Evolutionary conservation across 2,888 invertebrate genomes (phyloP), one percentile per base, ranked within the genome.

Genomic region (Trissolcus japonicus): DNA sequence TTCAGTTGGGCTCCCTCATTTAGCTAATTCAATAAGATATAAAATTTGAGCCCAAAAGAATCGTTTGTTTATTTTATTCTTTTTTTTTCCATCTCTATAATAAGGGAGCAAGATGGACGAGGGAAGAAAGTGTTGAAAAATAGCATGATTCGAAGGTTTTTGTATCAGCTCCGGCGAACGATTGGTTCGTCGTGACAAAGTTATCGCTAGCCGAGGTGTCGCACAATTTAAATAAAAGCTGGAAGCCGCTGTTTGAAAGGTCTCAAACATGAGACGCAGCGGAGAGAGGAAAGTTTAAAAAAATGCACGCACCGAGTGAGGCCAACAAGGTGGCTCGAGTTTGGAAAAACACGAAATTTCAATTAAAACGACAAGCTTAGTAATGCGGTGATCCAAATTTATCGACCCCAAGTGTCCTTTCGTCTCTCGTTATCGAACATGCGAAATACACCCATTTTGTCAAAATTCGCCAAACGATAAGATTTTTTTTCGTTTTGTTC

Each of bases 281-380:
- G 46, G 65, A 51, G 65, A 61, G 76, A 35, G 35, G 72, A 78
- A 80, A 66, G 63, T 67, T 63, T 68, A 76, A 76, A 76, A 43
- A 76, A 79, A 79, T 76, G 72, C 68, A 73, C 46, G 73, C 66
- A 35, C 46, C 62, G 53, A 76, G 72, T 73, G 62, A 69, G 69
- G 69, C 63, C 76, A 78, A 73, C 69, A 74, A 78, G 69, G 65
- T 68, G 48, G 62, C 73, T 68, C 50, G 76, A 77, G 80, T 81
- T 82, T 81, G 83, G 84, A 85, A 90, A 90, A 91, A 91, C 91
- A 91, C 90, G 91, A 91, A 90, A 91, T 91, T 91, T 91, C 91
- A 91, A 91, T 91, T 91, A 91, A 91, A 91, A 89, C 89, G 90
- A 91, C 91, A 91, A 89, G 91, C 88, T 90, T 90, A 90, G 90